These are phyloP conservation scores for Protonemura montana DNA, from an alignment of 2,888 invertebrate species.

Conservation along the genomic window DNA sequence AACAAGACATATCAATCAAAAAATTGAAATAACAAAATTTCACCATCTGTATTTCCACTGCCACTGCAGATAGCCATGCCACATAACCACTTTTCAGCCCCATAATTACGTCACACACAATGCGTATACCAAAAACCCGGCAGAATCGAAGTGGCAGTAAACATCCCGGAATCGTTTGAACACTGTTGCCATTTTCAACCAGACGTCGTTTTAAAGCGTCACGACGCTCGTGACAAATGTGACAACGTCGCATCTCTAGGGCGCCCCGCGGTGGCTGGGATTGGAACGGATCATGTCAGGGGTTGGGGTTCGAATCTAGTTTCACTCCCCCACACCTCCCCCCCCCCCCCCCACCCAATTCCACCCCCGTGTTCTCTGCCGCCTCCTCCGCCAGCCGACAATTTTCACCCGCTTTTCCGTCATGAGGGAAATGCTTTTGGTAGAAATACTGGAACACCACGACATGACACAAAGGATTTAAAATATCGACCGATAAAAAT, in stretches of 20 bases:
- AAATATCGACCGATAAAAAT: too few relatives aligned
- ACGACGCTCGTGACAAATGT: not conserved
- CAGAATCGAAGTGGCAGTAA: not conserved
- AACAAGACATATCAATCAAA: too few relatives aligned
- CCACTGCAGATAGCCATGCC: too few relatives aligned
- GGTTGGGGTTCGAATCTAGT: constrained; percentile 12
- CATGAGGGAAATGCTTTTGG: not conserved
- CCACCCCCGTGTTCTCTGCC: not conserved
- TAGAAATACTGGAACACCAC: too few relatives aligned
- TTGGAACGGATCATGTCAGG: constrained; percentile 46
- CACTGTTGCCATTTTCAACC: not conserved
- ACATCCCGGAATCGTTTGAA: not conserved
- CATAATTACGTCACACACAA: not conserved
- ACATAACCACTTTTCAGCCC: too few relatives aligned
- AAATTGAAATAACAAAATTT: too few relatives aligned
- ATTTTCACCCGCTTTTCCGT: not conserved
- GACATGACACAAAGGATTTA: too few relatives aligned
- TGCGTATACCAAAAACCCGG: not conserved
- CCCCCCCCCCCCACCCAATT: not conserved
- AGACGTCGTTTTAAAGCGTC: not conserved
- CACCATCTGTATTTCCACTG: too few relatives aligned
- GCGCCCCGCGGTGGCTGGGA: constrained; percentile 43
- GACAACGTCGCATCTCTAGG: not conserved
- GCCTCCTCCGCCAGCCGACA: too few relatives aligned
- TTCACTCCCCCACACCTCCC: not conserved